phyloP scores from a whole-genome alignment of 2,797 vertebrate genomes.

The Nannoperca australis region DNA sequence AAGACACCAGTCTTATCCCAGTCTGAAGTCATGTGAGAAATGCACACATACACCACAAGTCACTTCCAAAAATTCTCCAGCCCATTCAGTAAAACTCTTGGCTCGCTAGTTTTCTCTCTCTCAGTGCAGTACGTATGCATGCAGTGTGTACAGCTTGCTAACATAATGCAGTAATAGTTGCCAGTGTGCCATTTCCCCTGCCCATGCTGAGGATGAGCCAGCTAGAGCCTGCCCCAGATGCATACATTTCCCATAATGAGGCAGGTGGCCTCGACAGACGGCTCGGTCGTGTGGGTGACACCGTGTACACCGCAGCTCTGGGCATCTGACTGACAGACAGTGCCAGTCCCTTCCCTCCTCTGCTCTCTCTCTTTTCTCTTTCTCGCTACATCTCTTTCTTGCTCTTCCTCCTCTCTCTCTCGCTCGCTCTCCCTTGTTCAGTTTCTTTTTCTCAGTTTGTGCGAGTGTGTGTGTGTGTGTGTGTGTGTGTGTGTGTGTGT shows the following conservation, averaged over 20 bases:
- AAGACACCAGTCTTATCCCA: constrained; percentile 40
- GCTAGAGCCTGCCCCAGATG: constrained; percentile 84
- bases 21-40: constrained; percentile 48
- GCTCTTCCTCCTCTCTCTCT: constrained; percentile 41
- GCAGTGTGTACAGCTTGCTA: constrained; percentile 75
- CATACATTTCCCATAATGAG: constrained; percentile 86
- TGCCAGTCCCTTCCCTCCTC: constrained; percentile 76
- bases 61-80: constrained; percentile 57
- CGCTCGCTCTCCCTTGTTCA: constrained; percentile 42
- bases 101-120: constrained; percentile 48
- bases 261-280: constrained; percentile 85
- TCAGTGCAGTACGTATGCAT: constrained; percentile 58
- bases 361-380: constrained; percentile 46
- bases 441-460: constrained; percentile 54
- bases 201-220: constrained; percentile 79
- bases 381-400: constrained; percentile 53
- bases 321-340: constrained; percentile 86
- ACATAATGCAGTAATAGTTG: constrained; percentile 83
- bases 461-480: constrained; percentile 33
- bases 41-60: constrained; percentile 24
- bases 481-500: constrained; percentile 63
- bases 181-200: constrained; percentile 79
- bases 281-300: constrained; percentile 83
- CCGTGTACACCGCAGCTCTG: constrained; percentile 77
- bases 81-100: constrained; percentile 61